phyloP scores from a whole-genome alignment of 2,888 invertebrate genomes.

The Entomobrya multifasciata region DNA sequence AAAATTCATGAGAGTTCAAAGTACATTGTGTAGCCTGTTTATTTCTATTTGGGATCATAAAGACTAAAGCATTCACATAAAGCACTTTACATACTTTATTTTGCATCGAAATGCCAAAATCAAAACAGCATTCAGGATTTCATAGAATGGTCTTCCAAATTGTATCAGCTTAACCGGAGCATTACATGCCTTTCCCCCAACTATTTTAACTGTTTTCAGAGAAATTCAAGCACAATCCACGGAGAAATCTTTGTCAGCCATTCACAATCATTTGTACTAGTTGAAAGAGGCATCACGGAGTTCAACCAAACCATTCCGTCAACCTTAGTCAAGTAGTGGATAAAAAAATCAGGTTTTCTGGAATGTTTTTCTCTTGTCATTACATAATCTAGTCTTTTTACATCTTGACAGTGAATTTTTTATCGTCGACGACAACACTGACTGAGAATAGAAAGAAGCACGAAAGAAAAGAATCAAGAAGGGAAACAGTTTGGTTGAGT shows the following conservation, averaged over 20 bases:
- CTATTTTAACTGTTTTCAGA: too few species aligned
- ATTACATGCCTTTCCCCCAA: too few species aligned
- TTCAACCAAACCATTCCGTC: not conserved
- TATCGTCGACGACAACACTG: slow-evolving; percentile 28
- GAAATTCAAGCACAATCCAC: too few species aligned
- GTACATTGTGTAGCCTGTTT: too few species aligned
- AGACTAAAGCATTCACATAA: not conserved
- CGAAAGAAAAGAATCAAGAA: slow-evolving; percentile 1
- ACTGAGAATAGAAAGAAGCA: too few species aligned
- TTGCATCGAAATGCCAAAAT: not conserved
- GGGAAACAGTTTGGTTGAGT: not conserved
- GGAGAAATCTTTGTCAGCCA: too few species aligned
- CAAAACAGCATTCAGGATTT: not conserved
- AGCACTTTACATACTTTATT: not conserved
- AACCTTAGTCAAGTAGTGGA: not conserved
- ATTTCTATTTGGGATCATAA: not conserved
- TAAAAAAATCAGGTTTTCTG: not conserved
- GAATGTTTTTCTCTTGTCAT: slow-evolving; percentile 24
- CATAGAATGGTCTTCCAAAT: too few species aligned
- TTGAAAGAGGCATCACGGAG: too few species aligned
- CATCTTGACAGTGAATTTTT: slow-evolving; percentile 60
- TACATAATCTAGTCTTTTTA: slow-evolving; percentile 34
- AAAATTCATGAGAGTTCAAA: slow-evolving; percentile 43
- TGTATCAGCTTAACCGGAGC: too few species aligned
- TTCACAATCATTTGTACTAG: too few species aligned